These are phyloP conservation scores for Philereme transversata DNA, from an alignment of 2,888 invertebrate species.

Conservation along the genomic window DNA sequence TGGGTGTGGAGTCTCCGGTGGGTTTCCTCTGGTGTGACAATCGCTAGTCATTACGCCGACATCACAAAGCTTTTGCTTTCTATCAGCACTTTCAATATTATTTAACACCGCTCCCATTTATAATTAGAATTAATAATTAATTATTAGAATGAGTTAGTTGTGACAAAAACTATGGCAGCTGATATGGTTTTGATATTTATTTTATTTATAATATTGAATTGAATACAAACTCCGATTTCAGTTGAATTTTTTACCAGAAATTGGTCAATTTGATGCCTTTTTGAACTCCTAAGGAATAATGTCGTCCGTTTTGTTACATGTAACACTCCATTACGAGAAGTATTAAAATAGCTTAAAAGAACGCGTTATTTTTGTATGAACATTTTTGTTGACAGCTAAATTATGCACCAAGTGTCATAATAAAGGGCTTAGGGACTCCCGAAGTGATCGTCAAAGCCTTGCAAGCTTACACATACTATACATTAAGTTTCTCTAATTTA, in stretches of 20 bases:
- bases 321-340: conserved; percentile 61
- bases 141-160: conserved; percentile 37
- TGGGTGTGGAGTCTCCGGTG: conserved; percentile 62
- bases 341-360: conserved; percentile 60
- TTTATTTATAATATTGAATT: conserved; percentile 53
- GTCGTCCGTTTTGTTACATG: conserved; percentile 40
- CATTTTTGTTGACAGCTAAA: conserved; percentile 54
- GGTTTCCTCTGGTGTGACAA: conserved; percentile 69
- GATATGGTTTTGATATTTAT: conserved; percentile 51
- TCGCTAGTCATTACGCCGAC: conserved; percentile 77
- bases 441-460: too few relatives aligned
- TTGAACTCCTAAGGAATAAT: conserved; percentile 21
- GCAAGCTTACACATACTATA: too few relatives aligned
- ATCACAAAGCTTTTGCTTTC: conserved; percentile 59
- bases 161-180: conserved; percentile 59
- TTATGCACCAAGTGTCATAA: conserved; percentile 48
- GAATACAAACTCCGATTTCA: conserved; percentile 42
- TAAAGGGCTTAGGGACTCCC: too few relatives aligned
- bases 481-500: too few relatives aligned
- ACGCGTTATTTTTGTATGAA: conserved; percentile 73
- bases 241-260: conserved; percentile 25
- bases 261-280: conserved; percentile 22
- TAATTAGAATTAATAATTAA: conserved; percentile 14
- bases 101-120: conserved; percentile 18
- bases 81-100: conserved; percentile 23